phyloP scores from a whole-genome alignment of 2,888 invertebrate species.

The Zygothrica quintamaculata region DNA sequence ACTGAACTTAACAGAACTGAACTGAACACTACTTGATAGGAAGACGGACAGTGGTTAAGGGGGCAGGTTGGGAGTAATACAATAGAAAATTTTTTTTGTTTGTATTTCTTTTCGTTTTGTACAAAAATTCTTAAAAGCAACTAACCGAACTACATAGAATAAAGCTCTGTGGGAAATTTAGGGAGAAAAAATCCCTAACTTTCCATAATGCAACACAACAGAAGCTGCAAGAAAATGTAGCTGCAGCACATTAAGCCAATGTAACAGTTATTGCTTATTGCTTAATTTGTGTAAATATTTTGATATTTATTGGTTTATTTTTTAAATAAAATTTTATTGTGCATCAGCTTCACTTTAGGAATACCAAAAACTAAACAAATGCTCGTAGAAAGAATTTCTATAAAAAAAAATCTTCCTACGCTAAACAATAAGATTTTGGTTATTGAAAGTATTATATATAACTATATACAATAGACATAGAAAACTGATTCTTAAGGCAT shows the following conservation, averaged over 20 bases:
- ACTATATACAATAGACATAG: too few relatives aligned
- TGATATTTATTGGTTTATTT: conserved; percentile 72
- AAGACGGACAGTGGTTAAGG: not conserved
- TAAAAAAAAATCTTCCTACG: too few relatives aligned
- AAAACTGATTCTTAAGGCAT: too few relatives aligned
- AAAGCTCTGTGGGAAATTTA: conserved; percentile 77
- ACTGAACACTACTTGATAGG: not conserved
- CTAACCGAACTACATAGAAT: conserved; percentile 32
- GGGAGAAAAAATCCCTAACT: conserved; percentile 39
- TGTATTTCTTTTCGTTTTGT: conserved; percentile 50
- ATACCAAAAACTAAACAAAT: too few relatives aligned
- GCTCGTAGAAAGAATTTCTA: too few relatives aligned
- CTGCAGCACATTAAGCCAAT: conserved; percentile 17
- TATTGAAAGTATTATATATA: too few relatives aligned
- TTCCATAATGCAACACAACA: conserved; percentile 74
- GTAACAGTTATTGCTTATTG: conserved; percentile 32
- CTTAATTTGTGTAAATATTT: conserved; percentile 76
- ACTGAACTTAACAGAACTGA: conserved; percentile 3
- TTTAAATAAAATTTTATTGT: conserved; percentile 61
- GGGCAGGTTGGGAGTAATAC: not conserved
- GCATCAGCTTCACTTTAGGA: too few relatives aligned
- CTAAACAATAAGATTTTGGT: too few relatives aligned
- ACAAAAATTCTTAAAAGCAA: conserved; percentile 54
- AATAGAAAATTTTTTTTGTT: conserved; percentile 42
- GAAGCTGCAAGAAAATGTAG: conserved; percentile 52